Base-by-base conservation (phyloP, 2,888 invertebrate species). In the Trilocha varians region DNA sequence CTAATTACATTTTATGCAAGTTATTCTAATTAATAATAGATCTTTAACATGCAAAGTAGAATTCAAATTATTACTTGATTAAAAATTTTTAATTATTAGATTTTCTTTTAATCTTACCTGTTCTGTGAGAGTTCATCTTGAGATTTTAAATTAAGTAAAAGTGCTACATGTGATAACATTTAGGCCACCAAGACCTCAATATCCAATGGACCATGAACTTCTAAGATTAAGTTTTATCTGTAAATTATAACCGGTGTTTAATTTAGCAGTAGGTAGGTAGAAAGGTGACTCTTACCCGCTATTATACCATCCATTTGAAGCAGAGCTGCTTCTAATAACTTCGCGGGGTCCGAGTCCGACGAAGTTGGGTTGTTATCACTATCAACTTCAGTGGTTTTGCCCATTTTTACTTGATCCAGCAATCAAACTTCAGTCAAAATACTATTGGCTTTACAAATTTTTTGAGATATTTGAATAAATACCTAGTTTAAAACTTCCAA, bases 301-400 rank as follows among this genome's bases (percentile, higher is more conserved):
- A 95, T 92, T 62, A 95, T 93, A 41, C 94, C 95, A 78, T 96
- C 96, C 93, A 96, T 94, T 79, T 95, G 94, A 66, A 94, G 88
- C 44, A 96, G 85, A 34, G 95, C 95, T 51, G 94, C 93, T 69
- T 94, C 94, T 65, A 96, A 84, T 79, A 95, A 88, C 78, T 93
- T 93, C 61, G 94, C 93, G 47, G 95, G 95, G 77, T 95, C 95
- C 42, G 94, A 93, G 73, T 95, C 95, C 39, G 88, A 78, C 52
- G 70, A 73, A 56, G 84, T 78, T 61, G 79, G 83, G 59, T 83
- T 83, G 64, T 83, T 83, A 56, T 84, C 85, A 62, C 76, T 82
- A 79, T 84, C 84, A 65, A 84, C 71, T 53, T 79, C 77, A 44
- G 76, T 78, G 47, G 76, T 59, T 65, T 79, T 85, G 59, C 84